Base-by-base conservation (phyloP, 2,797 vertebrate species). In the Cephalopachus bancanus region DNA sequence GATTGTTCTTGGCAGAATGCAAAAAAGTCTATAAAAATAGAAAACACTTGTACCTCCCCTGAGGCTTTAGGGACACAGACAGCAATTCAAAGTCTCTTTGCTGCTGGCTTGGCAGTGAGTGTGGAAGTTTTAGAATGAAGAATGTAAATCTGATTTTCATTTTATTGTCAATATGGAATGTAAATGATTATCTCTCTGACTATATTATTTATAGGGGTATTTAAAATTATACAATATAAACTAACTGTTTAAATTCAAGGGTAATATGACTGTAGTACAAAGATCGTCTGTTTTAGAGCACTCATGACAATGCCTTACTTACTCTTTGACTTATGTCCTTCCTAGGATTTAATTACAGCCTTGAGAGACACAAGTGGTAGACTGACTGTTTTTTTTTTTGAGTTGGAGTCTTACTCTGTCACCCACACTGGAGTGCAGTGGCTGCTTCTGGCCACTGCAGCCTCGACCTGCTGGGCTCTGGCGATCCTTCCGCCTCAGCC, bases 291-390 rank as follows among this genome's bases (percentile, higher is more conserved):
- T 87, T 90, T 86, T 81, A 74, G 59, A 85, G 94, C 89, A 91
- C 88, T 96, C 5, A 1, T 90, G 76, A 76, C 93, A 95, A 83
- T 93, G 95, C n/a, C 94, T 95, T 90, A 49, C 19, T 94, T 84
- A 64, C 9, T 83, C 37, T 69, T 83, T 60, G 65, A 76, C 60
- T 22, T 51, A 17, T 22, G 7, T n/a, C 64, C 51, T 87, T 93
- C 37, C 24, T 55, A 0, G 81, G 83, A 93, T 84, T 89, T 72
- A 83, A 37, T 95, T 59, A 30, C 74, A 49, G 30, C 20, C 33
- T 37, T 85, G 33, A 33, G 7, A 91, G 92, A 92, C 26, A 28
- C 10, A 44, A 30, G 53, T 89, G 7, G 76, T 57, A 74, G 57
- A 60, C 11, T 87, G 44, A 37, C 37, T 37, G 37, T 37, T 85